Base-by-base conservation (phyloP, 2,888 invertebrate genomes). In the Seira sanloemensis region DNA sequence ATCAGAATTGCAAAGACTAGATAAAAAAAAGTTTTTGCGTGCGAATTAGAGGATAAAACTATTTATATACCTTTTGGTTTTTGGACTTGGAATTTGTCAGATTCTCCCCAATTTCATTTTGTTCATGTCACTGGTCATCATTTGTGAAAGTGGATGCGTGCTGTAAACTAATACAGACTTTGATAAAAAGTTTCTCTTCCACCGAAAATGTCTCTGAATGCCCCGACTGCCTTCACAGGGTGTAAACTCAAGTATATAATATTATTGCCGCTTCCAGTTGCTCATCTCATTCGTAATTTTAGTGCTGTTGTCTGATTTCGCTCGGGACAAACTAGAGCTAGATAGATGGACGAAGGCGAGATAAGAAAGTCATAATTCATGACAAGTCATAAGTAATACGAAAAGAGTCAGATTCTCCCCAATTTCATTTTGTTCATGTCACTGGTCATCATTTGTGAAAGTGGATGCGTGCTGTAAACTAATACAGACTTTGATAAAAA, bases 381-480 rank as follows among this genome's bases (percentile, higher is more conserved):
- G 58, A 16, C 16, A 58, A n/a, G n/a, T n/a, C n/a, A n/a, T n/a
- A n/a, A n/a, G n/a, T n/a, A n/a, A n/a, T n/a, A n/a, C n/a, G n/a
- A n/a, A n/a, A n/a, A n/a, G n/a, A n/a, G 9, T 24, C n/a, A 25
- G 46, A 50, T 66, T 67, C 67, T 37, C 50, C 5, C 46, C 66
- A 66, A 76, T 46, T 66, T 46, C 66, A 76, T 46, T 65, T 58
- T 76, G 62, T 67, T 26, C 66, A 23, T 76, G 76, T 76, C 76
- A 54, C 7, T 21, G 21, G 26, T 68, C 68, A 25, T 77, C 77
- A 54, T 25, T 26, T 25, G 54, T 77, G 58, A 58, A 12, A n/a
- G 58, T 25, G 58, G 46, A 68, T 68, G 46, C 27, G 50, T 54
- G 54, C 58, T 25, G 54, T 21, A 69, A 25, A 76, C n/a, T 37